These are phyloP conservation scores for Scomber japonicus DNA, from an alignment of 2,113 vertebrate genomes.

Conservation along the genomic window DNA sequence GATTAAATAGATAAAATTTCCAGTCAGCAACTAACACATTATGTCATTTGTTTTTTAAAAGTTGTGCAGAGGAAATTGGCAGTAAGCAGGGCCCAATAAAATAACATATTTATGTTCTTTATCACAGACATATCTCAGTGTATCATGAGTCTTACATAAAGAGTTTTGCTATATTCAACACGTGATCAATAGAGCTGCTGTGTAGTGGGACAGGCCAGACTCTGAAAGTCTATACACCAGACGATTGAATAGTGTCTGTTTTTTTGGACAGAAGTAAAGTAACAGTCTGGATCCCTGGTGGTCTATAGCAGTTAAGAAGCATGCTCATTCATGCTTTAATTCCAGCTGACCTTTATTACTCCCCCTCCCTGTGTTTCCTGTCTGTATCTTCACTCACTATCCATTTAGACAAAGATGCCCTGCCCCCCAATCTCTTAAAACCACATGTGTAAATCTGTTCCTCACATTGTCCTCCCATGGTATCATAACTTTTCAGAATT, in stretches of 20 bases:
- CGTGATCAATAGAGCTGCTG: conserved; percentile 1
- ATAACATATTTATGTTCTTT: not conserved
- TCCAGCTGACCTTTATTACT: too few relatives aligned
- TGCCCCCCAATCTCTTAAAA: too few relatives aligned
- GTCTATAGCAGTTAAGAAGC: too few relatives aligned
- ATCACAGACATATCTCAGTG: conserved; percentile 5
- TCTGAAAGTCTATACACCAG: not conserved
- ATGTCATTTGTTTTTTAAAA: conserved; percentile 21
- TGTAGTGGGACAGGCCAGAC: not conserved
- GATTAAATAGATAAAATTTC: conserved; percentile 36
- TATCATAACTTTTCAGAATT: too few relatives aligned
- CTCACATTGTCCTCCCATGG: too few relatives aligned
- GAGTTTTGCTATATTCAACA: not conserved
- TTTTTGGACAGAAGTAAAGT: not conserved
- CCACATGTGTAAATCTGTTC: too few relatives aligned
- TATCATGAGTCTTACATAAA: not conserved
- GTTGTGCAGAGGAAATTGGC: not conserved
- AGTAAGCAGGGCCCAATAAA: not conserved
- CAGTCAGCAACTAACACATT: conserved; percentile 49
- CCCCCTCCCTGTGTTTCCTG: too few relatives aligned
- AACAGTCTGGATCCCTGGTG: not conserved
- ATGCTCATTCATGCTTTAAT: too few relatives aligned
- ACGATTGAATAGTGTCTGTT: not conserved
- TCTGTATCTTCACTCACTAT: too few relatives aligned
- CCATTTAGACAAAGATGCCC: too few relatives aligned